Conservation (phyloP, 2,888 invertebrate genomes). For the Mamestra brassicae region DNA sequence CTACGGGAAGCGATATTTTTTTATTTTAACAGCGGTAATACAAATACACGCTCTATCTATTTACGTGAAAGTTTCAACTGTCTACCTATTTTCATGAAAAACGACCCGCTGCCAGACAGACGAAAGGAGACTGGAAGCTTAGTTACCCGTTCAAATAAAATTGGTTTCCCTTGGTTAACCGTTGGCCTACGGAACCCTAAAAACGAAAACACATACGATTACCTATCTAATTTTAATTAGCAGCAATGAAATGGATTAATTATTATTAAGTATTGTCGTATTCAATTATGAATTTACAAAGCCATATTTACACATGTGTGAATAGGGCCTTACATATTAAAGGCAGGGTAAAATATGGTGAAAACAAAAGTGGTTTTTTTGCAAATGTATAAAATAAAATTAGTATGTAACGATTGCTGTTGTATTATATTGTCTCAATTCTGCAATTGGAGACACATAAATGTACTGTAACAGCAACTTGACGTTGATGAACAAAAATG, state of each 20-base stretch:
- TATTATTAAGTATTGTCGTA: slow-evolving; percentile 33
- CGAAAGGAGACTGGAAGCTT: not conserved
- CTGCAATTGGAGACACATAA: too few species aligned
- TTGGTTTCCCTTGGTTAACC: not conserved
- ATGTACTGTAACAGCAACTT: too few species aligned
- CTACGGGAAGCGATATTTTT: too few species aligned
- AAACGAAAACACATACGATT: not conserved
- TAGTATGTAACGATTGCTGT: too few species aligned
- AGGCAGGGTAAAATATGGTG: not conserved
- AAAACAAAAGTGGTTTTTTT: too few species aligned
- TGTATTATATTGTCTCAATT: too few species aligned
- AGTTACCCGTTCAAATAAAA: not conserved
- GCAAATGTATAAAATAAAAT: too few species aligned
- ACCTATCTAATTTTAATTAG: slow-evolving; percentile 37
- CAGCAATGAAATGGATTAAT: slow-evolving; percentile 46
- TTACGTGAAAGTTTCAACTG: too few species aligned
- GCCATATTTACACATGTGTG: slow-evolving; percentile 14
- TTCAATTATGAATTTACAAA: slow-evolving; percentile 43
- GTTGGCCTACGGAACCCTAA: not conserved
- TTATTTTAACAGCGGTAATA: too few species aligned
- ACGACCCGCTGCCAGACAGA: not conserved
- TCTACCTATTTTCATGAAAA: too few species aligned
- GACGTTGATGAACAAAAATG: too few species aligned
- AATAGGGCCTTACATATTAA: not conserved
- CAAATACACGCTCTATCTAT: too few species aligned